Evolutionary conservation across 2,888 invertebrate genomes (phyloP).

Genomic region (Caenorhabditis macrosperma): DNA sequence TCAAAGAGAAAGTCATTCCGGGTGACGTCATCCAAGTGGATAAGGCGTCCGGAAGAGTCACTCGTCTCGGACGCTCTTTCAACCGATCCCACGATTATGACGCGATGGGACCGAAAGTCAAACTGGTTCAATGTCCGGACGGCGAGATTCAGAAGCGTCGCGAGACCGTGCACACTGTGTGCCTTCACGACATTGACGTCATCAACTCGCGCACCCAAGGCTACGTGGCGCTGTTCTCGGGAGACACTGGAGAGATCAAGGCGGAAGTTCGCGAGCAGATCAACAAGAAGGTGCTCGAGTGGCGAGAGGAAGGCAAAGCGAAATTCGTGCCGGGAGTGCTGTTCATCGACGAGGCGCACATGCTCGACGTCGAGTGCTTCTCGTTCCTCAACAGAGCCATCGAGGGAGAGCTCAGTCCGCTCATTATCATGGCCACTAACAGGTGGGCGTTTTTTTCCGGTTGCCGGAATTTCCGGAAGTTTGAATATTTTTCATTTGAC

Average conservation of each 20-base stretch:
- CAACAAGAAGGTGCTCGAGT: constrained; percentile 95
- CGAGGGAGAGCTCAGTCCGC: constrained; percentile 95
- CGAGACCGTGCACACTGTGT: constrained; percentile 96
- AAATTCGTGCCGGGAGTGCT: constrained; percentile 94
- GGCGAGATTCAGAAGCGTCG: constrained; percentile 95
- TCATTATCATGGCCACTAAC: constrained; percentile 99
- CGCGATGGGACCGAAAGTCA: constrained; percentile 88
- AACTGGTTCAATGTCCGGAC: constrained; percentile 98
- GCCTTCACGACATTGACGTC: constrained; percentile 98
- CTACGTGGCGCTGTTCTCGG: constrained; percentile 95
- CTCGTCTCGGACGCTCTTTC: constrained; percentile 87
- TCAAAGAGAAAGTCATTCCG: constrained; percentile 85
- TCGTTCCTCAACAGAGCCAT: constrained; percentile 96
- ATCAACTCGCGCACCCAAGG: constrained; percentile 96
- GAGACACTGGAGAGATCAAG: constrained; percentile 99
- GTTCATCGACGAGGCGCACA: constrained; percentile 85
- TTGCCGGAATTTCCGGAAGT: neutral
- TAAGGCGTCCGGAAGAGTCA: constrained; percentile 87
- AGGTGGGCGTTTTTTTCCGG: no score
- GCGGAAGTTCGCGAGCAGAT: constrained; percentile 96
- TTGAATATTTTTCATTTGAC: no score
- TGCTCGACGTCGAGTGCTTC: constrained; percentile 99
- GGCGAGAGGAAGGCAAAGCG: constrained; percentile 99
- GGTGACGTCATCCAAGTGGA: constrained; percentile 97
- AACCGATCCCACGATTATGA: constrained; percentile 97